Evolutionary conservation across 2,113 vertebrate genomes (phyloP).

Genomic region (Neotragus pygmaeus): DNA sequence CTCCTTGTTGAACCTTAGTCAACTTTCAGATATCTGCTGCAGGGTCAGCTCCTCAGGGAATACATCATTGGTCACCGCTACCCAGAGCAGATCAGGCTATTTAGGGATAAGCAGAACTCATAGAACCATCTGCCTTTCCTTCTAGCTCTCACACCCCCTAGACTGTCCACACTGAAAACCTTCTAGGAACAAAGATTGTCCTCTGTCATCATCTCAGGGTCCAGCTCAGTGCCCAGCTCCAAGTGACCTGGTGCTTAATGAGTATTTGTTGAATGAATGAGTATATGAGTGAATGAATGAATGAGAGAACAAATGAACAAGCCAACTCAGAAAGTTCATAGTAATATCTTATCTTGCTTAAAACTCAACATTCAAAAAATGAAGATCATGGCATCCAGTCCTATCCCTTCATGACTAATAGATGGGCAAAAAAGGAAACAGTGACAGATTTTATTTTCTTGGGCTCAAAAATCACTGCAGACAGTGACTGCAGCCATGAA

Average conservation of each 20-base stretch:
- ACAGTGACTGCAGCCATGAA: background rate
- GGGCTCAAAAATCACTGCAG: background rate
- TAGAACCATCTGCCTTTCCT: background rate
- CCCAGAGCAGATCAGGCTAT: background rate
- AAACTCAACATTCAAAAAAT: background rate
- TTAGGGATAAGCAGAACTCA: background rate
- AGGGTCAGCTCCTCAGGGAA: too few species aligned
- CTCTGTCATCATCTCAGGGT: background rate
- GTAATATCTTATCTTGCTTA: background rate
- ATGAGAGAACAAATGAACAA: background rate
- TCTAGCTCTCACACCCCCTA: background rate
- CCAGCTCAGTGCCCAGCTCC: background rate
- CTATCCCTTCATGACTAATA: background rate
- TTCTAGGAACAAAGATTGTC: background rate
- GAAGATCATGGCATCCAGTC: background rate
- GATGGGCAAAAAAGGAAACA: background rate
- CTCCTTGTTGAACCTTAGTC: background rate
- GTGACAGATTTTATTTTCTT: background rate
- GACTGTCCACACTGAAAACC: too few species aligned
- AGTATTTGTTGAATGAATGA: background rate
- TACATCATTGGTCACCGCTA: background rate
- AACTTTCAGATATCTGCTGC: background rate
- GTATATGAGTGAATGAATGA: background rate
- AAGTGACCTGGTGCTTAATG: background rate
- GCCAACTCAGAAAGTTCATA: background rate